A percentile compares a stretch with the other conserved stretches of the same genome.
phyloP scores from a whole-genome alignment of 2,113 vertebrate species.

The Patagioenas fasciata region DNA sequence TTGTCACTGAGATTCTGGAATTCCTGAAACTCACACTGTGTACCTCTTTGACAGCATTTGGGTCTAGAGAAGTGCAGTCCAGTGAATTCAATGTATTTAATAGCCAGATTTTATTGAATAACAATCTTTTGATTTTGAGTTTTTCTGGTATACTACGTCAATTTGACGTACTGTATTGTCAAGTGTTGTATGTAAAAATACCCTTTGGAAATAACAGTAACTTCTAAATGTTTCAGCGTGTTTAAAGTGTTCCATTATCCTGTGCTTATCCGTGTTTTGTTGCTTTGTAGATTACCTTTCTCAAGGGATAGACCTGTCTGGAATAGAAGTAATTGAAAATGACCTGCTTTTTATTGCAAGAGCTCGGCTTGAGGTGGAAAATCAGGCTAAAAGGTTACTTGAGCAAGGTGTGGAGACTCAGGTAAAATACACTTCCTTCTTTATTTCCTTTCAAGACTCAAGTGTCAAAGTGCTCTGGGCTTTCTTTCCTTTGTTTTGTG shows the following conservation, averaged over 20 bases:
- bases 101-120: background rate
- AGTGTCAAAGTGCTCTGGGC: background rate
- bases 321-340: conserved; percentile 96
- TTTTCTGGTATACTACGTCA: background rate
- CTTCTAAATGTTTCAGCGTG: background rate
- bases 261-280: conserved; percentile 18
- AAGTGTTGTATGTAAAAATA: background rate
- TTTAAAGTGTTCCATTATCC: background rate
- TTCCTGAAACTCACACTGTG: background rate
- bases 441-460: background rate
- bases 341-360: conserved; percentile 94
- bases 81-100: background rate
- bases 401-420: conserved; percentile 97
- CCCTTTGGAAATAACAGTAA: background rate
- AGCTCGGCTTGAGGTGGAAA: conserved; percentile 96
- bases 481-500: background rate
- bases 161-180: background rate
- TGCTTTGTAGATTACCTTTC: conserved; percentile 91
- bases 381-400: conserved; percentile 93
- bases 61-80: background rate
- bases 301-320: conserved; percentile 94
- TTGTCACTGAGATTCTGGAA: background rate
- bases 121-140: background rate
- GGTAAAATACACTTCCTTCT: conserved; percentile 74
- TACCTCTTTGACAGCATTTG: background rate